Percentiles rank a stretch among this genome's conserved stretches.
Conservation (phyloP, 2,797 vertebrate genomes). For the Dendrocincla tyrannina region DNA sequence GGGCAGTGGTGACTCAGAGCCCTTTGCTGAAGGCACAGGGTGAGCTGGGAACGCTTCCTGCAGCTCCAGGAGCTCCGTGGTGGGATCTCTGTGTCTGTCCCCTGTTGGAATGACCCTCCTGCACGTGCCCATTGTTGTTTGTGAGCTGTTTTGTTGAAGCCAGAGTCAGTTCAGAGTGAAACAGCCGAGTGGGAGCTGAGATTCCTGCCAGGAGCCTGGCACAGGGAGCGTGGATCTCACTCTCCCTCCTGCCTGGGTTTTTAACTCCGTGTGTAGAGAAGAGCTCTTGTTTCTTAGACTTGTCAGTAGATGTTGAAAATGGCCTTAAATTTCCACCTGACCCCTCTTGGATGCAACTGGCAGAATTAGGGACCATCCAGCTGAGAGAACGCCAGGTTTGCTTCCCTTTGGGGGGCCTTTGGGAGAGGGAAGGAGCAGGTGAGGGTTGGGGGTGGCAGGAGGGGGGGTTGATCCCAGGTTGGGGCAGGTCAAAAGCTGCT, state of each 20-base stretch:
- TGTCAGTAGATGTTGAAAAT: slow-evolving; percentile 61
- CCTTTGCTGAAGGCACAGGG: not conserved
- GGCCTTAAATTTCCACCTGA: slow-evolving; percentile 68
- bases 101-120: rapidly evolving
- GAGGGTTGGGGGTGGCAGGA: rapidly evolving
- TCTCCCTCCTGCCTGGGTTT: not conserved
- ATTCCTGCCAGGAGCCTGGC: not conserved
- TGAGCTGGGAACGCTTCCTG: not conserved
- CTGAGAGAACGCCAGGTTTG: not conserved
- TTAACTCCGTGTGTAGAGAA: slow-evolving; percentile 31
- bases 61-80: rapidly evolving
- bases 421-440: not conserved
- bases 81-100: not conserved
- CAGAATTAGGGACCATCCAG: not conserved
- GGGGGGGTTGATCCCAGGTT: rapidly evolving
- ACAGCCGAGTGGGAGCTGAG: not conserved
- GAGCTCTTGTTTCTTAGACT: slow-evolving; percentile 46
- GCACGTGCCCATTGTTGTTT: not conserved
- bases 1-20: not conserved
- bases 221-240: not conserved
- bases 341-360: slow-evolving; percentile 27
- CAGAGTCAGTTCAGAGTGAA: not conserved
- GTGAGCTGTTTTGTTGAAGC: not conserved
- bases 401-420: not conserved
- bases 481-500: not conserved